Base-by-base conservation (phyloP, 2,888 invertebrate species). In the Mellilla xanthometata region DNA sequence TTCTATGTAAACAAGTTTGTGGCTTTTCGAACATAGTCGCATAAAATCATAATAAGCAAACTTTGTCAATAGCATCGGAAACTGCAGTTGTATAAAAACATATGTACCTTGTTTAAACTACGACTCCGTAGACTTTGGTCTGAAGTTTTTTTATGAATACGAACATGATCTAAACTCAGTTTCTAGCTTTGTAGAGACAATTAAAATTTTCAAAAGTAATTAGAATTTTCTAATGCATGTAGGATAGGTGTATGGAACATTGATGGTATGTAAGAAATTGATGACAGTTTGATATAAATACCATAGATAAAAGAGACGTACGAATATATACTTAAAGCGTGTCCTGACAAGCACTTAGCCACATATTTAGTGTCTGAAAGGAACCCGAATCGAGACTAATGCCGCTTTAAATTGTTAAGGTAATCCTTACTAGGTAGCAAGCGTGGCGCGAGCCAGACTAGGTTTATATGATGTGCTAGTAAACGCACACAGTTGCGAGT, bases 1-100 rank as follows among this genome's bases (percentile, higher is more conserved):
- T 84, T 83, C 75, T 71, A 80, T 84, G 81, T 81, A 84, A 85
- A 87, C 79, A 83, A 86, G 77, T 82, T 75, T 71, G 76, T 68
- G 72, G 69, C 52, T 76, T 74, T 68, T 67, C 71, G 72, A 81
- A 77, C 75, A 79, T 77, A 73, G 78, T 81, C 77, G 71, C 80
- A 79, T 83, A 77, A 80, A 84, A 84, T 75, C 60, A 69, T 79
- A 81, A 83, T 81, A 79, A 74, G 71, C 72, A 60, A 86, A 87
- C 80, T 87, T 85, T 78, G 63, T 64, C 80, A 65, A 84, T 81
- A 72, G 73, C 69, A 71, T 72, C 63, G 61, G 60, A 70, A 75
- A 54, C 52, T 51, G 50, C 47, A 57, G 47, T 54, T 75, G 64
- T 73, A 36, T 43, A 49, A 52, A 54, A 49, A 52, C 43, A 52